Percentiles rank a stretch among this genome's conserved stretches.
These are phyloP conservation scores for Sebastes nivosus DNA, from an alignment of 2,797 vertebrate genomes.

Conservation along the genomic window DNA sequence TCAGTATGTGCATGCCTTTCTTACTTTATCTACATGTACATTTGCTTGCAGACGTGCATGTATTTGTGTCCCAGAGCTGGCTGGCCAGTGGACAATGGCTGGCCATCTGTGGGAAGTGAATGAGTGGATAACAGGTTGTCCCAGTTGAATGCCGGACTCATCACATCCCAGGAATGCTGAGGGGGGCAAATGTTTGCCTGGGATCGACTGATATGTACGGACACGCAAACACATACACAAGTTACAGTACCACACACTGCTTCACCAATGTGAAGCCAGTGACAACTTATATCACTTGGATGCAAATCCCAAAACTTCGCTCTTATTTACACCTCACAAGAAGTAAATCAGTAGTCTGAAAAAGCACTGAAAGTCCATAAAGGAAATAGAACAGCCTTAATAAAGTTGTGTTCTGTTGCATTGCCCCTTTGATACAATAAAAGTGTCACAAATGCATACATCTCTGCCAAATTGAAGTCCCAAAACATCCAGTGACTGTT, in stretches of 20 bases:
- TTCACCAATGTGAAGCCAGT: neutral
- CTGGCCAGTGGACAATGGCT: slow-evolving; percentile 60
- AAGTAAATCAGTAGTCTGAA: neutral
- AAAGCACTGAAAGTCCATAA: neutral
- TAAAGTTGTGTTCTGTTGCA: neutral
- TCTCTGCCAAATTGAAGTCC: neutral
- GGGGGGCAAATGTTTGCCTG: slow-evolving; percentile 76
- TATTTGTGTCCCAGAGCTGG: slow-evolving; percentile 6
- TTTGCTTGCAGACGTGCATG: slow-evolving; percentile 22
- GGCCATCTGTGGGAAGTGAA: slow-evolving; percentile 77
- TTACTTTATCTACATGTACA: neutral
- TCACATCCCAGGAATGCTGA: slow-evolving; percentile 80
- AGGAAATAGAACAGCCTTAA: neutral
- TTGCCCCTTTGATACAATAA: neutral
- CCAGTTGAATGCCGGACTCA: slow-evolving; percentile 77
- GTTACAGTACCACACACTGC: slow-evolving; percentile 27
- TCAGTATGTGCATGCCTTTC: neutral
- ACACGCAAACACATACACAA: slow-evolving; percentile 7
- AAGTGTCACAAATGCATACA: neutral
- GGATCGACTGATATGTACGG: slow-evolving; percentile 65
- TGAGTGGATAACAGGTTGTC: slow-evolving; percentile 77
- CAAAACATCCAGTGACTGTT: neutral
- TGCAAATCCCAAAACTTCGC: neutral
- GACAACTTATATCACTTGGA: neutral
- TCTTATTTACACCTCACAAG: neutral